These are phyloP conservation scores for Drosophila ambigua DNA, from an alignment of 1,140 invertebrate genomes.

Conservation along the genomic window DNA sequence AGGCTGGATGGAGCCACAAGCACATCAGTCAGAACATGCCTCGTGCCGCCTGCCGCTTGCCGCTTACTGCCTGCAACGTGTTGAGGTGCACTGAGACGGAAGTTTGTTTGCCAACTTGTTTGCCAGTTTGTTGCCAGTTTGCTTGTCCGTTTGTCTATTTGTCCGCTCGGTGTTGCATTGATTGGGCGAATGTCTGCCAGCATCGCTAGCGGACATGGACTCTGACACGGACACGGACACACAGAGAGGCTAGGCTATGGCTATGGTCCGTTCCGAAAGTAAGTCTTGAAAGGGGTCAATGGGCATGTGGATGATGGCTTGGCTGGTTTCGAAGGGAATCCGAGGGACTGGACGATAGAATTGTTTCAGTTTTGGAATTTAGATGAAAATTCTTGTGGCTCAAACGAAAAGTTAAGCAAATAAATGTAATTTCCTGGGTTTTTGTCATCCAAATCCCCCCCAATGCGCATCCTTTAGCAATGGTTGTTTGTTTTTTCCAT, in stretches of 20 bases:
- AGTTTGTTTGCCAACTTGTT: constrained; percentile 65
- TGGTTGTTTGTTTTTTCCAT: constrained; percentile 5
- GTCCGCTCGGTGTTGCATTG: constrained; percentile 48
- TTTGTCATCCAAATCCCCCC: too few species aligned
- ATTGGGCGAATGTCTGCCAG: constrained; percentile 49
- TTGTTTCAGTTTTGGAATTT: too few species aligned
- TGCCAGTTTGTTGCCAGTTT: constrained; percentile 28
- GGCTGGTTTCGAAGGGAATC: too few species aligned
- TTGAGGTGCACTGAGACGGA: constrained; percentile 73
- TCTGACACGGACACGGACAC: too few species aligned
- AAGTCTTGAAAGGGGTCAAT: constrained; percentile 3
- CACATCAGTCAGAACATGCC: constrained; percentile 7
- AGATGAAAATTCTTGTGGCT: too few species aligned
- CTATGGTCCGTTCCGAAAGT: not conserved
- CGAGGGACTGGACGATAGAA: too few species aligned
- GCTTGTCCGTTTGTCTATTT: constrained; percentile 31
- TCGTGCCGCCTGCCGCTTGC: too few species aligned
- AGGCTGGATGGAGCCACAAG: constrained; percentile 27
- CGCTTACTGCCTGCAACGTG: constrained; percentile 34
- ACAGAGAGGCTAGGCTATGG: too few species aligned
- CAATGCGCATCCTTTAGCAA: constrained; percentile 6
- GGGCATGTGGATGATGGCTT: not conserved
- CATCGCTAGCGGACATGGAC: constrained; percentile 21
- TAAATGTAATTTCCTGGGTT: too few species aligned
- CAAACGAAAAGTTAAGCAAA: too few species aligned